These are phyloP conservation scores for Hylia prasina DNA, from an alignment of 2,113 vertebrate species.

Conservation along the genomic window DNA sequence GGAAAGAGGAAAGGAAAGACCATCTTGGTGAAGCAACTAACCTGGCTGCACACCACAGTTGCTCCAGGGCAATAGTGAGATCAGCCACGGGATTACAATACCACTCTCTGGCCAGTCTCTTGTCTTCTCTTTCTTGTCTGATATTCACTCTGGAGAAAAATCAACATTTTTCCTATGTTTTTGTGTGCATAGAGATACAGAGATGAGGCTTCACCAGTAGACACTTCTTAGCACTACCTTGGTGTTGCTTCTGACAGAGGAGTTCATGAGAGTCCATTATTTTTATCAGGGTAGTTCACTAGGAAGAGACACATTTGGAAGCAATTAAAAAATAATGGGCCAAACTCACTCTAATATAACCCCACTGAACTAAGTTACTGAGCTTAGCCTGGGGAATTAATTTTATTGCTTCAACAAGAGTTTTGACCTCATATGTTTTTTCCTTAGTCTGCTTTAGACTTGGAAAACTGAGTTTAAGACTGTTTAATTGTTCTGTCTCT, in stretches of 20 bases:
- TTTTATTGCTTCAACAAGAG: neutral
- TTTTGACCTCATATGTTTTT: constrained; percentile 30
- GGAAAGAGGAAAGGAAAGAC: neutral
- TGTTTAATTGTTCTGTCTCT: neutral
- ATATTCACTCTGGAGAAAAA: neutral
- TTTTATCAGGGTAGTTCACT: neutral
- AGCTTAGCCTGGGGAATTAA: neutral
- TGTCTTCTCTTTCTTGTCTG: neutral
- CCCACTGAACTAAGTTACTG: constrained; percentile 5
- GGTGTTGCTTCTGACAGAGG: neutral
- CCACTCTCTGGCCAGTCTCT: neutral
- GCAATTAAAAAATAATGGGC: constrained; percentile 22
- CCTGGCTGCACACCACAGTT: neutral
- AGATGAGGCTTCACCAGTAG: neutral
- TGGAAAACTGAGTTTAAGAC: neutral
- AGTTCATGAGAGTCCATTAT: neutral
- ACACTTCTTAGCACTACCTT: neutral
- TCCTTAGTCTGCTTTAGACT: neutral
- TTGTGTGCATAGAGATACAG: neutral
- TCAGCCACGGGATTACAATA: accelerated
- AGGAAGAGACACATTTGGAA: constrained; percentile 17
- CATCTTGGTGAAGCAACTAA: neutral
- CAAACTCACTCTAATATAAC: constrained; percentile 27
- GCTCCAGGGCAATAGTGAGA: neutral
- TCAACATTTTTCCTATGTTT: neutral